Evolutionary conservation across 2,888 invertebrate genomes (phyloP), one percentile per base, ranked within the genome.

Genomic region (Erpobdella octoculata): DNA sequence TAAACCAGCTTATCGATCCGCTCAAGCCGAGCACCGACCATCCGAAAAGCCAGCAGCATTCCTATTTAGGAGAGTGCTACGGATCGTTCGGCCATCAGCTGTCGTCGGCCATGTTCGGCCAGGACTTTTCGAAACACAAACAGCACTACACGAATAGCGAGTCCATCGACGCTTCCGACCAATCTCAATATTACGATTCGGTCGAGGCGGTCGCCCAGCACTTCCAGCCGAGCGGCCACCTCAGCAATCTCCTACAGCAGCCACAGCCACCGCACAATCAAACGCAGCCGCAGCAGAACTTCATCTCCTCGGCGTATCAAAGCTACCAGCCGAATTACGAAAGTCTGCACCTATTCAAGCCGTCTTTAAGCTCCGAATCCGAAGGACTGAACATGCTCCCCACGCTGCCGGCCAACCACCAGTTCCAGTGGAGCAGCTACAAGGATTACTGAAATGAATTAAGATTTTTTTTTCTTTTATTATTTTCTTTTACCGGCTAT

Each of bases 1-100:
- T 69, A 53, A 69, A 69, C 9, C 69, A 69, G 12, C 33, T 69
- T 15, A 69, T 69, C 36, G 69, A 69, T 48, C 69, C 69, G 5
- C n/a, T 25, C 6, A 69, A 69, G 35, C 33, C 53, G 5, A 31
- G 38, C 4, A 18, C 67, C 25, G 67, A 67, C 31, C 38, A 38
- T 18, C 41, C 38, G 9, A 67, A 67, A 67, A 37, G 1, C 28
- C 25, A 3, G 9, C 21, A 37, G 18, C 38, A 37, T 5, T 33
- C 37, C 25, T 67, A 41, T 37, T 41, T 28, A 8, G 31, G 18
- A 25, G 18, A 67, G 12, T 38, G 31, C 67, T 38, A 41, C 67
- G 38, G 41, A 12, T 41, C 41, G n/a, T 21, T 65, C 36, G 25
- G 37, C 46, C 25, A 67, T 37, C 38, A 67, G 31, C 38, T 28